Base-by-base conservation (phyloP, 1,140 invertebrate species). In the Drosophila burlai region DNA sequence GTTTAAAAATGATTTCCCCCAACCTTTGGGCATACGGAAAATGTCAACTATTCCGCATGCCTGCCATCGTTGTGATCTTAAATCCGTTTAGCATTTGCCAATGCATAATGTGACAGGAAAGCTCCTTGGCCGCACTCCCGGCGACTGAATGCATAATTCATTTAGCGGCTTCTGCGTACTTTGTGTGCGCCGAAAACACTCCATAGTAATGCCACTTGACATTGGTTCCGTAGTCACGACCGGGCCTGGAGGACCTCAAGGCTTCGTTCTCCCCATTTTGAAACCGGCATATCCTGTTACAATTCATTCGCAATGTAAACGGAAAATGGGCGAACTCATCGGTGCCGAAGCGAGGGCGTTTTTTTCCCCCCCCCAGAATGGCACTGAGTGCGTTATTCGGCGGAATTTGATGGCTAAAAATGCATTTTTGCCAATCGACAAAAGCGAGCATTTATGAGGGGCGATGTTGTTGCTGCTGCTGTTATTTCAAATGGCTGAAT, bases 71-170 rank as follows among this genome's bases (percentile, higher is more conserved):
- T 43, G 15, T 21, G 40, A 47, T 55, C 24, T 46, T 47, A 43
- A 71, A 42, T 72, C 36, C 34, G 18, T 59, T 72, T 40, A 71
- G 24, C 66, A 47, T 72, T 72, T 59, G 34, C 36, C 40, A 59
- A 71, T 58, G 50, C 42, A 71, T 72, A 72, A 71, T 72, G 65
- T 34, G 65, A 10, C 49, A 58, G 40, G 34, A 42, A 34, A 36
- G 47, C 52, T 26, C 8, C 65, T 36, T 55, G 36, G 34, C 47
- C 40, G 26, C 38, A 52, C 58, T 29, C 46, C 24, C 36, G 45
- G 65, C 42, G 18, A 34, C 18, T 24, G 52, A 46, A 87, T 87
- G 76, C 85, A 87, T 87, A 80, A 87, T 87, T 83, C 83, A 87
- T 87, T 83, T 80, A 46, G 61, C 66, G 72, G 67, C 72, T 86